Evolutionary conservation across 2,113 vertebrate genomes (phyloP).

Genomic region (Chrysochloris asiatica): DNA sequence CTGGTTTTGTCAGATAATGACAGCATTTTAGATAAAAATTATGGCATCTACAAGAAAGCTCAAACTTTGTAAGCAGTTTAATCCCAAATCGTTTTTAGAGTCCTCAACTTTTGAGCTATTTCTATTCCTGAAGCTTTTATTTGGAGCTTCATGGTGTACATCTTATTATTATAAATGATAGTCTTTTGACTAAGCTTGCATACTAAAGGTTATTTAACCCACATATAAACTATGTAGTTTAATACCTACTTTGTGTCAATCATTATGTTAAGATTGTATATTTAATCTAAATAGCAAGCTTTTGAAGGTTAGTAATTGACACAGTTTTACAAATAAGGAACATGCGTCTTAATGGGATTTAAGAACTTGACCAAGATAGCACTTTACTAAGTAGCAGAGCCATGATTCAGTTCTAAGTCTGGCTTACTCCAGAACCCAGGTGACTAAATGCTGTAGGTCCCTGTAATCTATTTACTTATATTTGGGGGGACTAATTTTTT

Average conservation of each 20-base stretch:
- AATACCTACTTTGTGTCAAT: background rate
- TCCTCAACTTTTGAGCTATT: background rate
- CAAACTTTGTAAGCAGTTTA: background rate
- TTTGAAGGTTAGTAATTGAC: background rate
- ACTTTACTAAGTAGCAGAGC: background rate
- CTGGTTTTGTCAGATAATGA: background rate
- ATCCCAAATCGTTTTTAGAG: background rate
- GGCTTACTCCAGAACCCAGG: background rate
- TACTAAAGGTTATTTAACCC: background rate
- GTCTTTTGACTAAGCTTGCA: background rate
- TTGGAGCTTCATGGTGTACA: background rate
- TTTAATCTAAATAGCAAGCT: background rate
- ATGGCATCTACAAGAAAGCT: background rate
- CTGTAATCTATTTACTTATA: background rate
- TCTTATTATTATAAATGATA: background rate
- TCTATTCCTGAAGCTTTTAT: background rate
- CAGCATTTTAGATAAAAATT: background rate
- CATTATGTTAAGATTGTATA: background rate
- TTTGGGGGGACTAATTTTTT: background rate
- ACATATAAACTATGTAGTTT: background rate
- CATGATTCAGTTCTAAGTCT: background rate
- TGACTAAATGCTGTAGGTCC: background rate
- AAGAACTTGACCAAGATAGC: background rate
- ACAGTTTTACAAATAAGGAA: background rate
- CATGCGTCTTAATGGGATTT: background rate